These are phyloP conservation scores for Cisticola juncidis DNA, from an alignment of 2,113 vertebrate genomes.

Conservation along the genomic window DNA sequence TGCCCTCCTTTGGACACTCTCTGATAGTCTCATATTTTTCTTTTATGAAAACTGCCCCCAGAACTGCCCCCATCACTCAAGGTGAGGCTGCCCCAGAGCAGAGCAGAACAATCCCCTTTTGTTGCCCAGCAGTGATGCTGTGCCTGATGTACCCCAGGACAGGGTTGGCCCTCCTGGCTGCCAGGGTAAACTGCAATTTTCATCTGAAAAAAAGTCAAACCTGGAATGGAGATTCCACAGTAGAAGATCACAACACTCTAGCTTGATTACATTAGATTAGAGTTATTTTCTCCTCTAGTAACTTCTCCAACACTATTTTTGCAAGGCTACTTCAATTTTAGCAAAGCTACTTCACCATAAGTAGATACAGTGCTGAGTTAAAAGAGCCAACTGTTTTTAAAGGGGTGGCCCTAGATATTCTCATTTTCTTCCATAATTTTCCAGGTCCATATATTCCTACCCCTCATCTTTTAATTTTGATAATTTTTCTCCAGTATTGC, in stretches of 20 bases:
- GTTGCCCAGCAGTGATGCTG: accelerated
- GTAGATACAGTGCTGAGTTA: neutral
- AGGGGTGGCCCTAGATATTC: neutral
- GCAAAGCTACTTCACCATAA: neutral
- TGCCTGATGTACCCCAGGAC: neutral
- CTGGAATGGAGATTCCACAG: neutral
- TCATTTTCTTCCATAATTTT: neutral
- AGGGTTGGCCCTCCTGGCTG: neutral
- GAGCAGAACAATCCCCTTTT: neutral
- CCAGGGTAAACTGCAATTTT: neutral
- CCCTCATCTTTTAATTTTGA: neutral
- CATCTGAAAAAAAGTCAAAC: neutral
- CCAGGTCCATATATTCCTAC: neutral
- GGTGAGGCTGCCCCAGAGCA: neutral
- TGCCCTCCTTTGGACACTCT: neutral
- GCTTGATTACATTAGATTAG: neutral
- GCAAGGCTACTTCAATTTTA: neutral
- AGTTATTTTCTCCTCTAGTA: neutral
- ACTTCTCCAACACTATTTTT: neutral
- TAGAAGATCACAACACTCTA: neutral
- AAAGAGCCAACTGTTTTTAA: neutral
- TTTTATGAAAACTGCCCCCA: accelerated
- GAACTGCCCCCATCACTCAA: accelerated
- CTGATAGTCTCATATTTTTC: accelerated
- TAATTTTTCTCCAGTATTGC: neutral